Conservation (phyloP, 2,888 invertebrate species). For the Caradrina kadenii region DNA sequence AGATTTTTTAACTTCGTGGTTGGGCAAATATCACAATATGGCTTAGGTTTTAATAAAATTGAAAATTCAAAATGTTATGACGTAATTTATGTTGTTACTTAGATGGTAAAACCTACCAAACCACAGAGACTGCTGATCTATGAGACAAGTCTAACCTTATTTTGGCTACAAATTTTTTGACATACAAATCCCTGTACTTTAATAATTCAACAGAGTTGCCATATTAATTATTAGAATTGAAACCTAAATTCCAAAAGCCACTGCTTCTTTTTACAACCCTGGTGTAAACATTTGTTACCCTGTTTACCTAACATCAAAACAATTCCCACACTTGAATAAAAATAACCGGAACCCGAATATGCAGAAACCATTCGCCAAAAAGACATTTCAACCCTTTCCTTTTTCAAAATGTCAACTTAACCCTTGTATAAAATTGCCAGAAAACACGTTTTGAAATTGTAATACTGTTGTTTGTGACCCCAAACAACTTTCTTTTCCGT, state of each 20-base stretch:
- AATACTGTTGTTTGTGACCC: constrained; percentile 16
- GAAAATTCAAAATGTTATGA: no score
- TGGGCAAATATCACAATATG: no score
- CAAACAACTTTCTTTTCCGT: constrained; percentile 24
- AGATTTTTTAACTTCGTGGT: no score
- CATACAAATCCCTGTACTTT: no score
- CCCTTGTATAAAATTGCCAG: constrained; percentile 11
- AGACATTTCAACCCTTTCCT: neutral
- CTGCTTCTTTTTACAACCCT: neutral
- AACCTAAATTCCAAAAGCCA: neutral
- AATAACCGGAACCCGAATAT: neutral
- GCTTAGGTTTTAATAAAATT: no score
- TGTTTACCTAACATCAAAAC: neutral
- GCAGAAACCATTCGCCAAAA: neutral
- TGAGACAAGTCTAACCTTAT: no score
- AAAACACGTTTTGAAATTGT: constrained; percentile 24
- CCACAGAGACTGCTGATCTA: no score
- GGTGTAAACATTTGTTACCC: neutral
- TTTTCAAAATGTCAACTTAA: neutral
- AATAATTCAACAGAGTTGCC: neutral
- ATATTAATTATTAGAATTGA: neutral
- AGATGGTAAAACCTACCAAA: no score
- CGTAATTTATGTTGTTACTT: no score
- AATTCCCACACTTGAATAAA: neutral
- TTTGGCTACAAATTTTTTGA: no score